Evolutionary conservation across 2,113 vertebrate genomes (phyloP).

Genomic region (Pan paniscus): DNA sequence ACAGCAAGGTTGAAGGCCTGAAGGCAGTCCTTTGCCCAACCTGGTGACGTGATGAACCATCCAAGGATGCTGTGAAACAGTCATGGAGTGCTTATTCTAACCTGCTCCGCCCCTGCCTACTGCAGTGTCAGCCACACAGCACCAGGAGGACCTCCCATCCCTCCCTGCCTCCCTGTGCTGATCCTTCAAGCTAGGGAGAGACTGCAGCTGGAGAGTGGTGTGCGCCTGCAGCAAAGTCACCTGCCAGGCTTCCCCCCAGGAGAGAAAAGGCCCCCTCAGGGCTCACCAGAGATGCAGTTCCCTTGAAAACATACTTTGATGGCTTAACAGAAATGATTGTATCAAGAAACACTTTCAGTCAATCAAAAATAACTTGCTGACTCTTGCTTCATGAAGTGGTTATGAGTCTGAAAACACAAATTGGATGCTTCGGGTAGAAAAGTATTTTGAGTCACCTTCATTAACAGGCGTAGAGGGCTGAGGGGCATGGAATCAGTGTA

Average conservation of each 20-base stretch:
- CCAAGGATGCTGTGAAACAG: not conserved
- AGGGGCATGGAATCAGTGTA: not conserved
- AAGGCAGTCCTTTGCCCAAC: not conserved
- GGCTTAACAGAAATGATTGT: not conserved
- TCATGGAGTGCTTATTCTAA: not conserved
- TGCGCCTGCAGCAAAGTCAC: fast-evolving
- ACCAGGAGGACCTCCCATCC: fast-evolving
- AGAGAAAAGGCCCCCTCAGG: not conserved
- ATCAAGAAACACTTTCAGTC: not conserved
- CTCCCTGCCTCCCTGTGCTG: fast-evolving
- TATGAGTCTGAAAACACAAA: not conserved
- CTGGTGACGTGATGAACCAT: not conserved
- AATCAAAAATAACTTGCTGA: not conserved
- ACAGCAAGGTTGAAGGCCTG: not conserved
- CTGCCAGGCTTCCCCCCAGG: not conserved
- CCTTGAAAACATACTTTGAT: not conserved
- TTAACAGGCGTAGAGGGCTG: not conserved
- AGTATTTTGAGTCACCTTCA: not conserved
- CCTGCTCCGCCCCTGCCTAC: not conserved
- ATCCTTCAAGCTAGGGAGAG: not conserved
- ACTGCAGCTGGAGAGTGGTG: too few relatives aligned
- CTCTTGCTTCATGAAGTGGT: not conserved
- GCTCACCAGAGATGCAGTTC: not conserved
- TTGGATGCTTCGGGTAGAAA: not conserved
- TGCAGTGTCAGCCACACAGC: not conserved